Conservation (phyloP, 1,140 invertebrate genomes). For the Radopholus similis region DNA sequence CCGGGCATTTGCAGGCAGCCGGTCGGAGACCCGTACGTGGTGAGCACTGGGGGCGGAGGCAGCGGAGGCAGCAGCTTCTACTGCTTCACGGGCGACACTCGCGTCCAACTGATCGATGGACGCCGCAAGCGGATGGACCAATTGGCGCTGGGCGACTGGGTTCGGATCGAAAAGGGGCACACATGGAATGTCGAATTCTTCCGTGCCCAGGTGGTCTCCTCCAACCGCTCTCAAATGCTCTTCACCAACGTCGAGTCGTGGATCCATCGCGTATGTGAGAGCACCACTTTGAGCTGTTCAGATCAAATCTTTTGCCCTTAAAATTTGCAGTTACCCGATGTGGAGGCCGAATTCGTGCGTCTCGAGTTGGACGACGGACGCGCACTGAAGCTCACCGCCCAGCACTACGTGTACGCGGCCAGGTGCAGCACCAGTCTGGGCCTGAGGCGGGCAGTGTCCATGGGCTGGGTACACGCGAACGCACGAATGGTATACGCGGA, state of each 20-base stretch:
- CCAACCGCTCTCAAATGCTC: constrained; percentile 28
- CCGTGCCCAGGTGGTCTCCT: not conserved
- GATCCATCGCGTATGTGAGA: constrained; percentile 24
- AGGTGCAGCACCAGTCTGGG: constrained; percentile 18
- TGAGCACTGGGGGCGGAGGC: too few species aligned
- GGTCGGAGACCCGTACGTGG: too few species aligned
- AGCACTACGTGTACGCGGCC: constrained; percentile 46
- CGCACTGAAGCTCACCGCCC: constrained; percentile 35
- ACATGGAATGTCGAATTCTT: not conserved
- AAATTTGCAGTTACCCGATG: constrained; percentile 25
- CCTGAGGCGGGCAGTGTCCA: not conserved
- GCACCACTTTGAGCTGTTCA: not conserved
- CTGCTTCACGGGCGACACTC: constrained; percentile 43
- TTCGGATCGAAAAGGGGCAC: constrained; percentile 23
- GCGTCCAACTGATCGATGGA: constrained; percentile 31
- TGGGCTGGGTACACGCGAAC: constrained; percentile 8
- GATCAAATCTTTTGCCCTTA: not conserved
- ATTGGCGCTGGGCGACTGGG: constrained; percentile 35
- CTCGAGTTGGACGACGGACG: constrained; percentile 38
- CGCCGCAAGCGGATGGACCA: constrained; percentile 42
- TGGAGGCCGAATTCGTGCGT: constrained; percentile 28
- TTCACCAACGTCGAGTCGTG: constrained; percentile 43
- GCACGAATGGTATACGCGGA: constrained; percentile 34
- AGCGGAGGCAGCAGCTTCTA: constrained; percentile 21
- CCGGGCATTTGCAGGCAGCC: too few species aligned